Percentiles rank a stretch among this genome's conserved stretches.
Conservation (phyloP, 1,140 invertebrate species). For the Apolygus lucorum region DNA sequence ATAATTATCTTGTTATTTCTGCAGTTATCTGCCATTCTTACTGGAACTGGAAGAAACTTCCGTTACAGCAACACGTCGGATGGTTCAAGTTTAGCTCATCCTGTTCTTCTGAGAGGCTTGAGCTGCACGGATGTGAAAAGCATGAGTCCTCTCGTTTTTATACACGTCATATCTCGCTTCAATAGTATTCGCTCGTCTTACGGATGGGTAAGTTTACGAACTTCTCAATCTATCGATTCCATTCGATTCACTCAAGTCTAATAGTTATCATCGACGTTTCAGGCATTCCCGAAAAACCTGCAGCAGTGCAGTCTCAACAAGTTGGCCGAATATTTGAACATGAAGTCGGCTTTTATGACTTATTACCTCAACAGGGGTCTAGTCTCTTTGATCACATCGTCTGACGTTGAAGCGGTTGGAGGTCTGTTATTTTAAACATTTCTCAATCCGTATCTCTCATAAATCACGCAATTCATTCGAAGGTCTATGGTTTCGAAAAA, state of each 20-base stretch:
- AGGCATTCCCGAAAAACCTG: background rate
- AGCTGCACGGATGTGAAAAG: background rate
- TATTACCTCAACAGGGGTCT: background rate
- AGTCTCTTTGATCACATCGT: background rate
- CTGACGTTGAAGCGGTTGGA: background rate
- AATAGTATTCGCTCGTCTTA: background rate
- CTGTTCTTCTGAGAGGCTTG: background rate
- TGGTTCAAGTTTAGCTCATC: background rate
- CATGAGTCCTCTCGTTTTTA: background rate
- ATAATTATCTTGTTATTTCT: too few species aligned
- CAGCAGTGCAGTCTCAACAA: background rate
- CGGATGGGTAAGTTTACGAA: background rate
- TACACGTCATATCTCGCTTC: background rate
- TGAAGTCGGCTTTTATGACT: background rate
- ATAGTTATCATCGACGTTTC: background rate
- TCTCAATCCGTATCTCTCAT: too few species aligned
- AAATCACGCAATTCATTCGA: too few species aligned
- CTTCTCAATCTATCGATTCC: background rate
- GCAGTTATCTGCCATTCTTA: too few species aligned
- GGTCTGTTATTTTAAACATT: too few species aligned
- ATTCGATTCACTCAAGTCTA: background rate
- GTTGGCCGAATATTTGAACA: background rate
- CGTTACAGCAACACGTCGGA: too few species aligned
- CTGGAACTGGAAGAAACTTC: too few species aligned
- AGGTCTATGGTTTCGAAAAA: too few species aligned